A percentile compares a stretch with the other conserved stretches of the same genome.
Conservation (phyloP, 2,888 invertebrate genomes). For the Rutpela maculata region DNA sequence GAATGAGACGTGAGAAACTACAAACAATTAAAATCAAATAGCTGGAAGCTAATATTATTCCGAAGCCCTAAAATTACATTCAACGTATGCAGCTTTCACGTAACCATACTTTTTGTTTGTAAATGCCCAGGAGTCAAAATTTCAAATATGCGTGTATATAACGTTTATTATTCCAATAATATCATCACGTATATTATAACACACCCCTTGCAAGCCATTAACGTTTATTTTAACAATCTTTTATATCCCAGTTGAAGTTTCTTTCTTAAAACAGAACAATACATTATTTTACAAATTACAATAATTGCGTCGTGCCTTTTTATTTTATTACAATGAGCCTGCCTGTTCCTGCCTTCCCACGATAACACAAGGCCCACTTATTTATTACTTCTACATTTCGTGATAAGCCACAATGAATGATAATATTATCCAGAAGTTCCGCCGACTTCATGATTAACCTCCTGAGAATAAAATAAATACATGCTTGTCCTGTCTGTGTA, state of each 20-base stretch:
- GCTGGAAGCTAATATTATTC: neutral
- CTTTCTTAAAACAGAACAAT: neutral
- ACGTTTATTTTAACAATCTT: neutral
- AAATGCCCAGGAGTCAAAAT: slow-evolving; percentile 2
- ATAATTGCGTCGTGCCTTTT: slow-evolving; percentile 15
- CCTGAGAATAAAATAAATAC: neutral
- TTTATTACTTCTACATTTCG: slow-evolving; percentile 5
- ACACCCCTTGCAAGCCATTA: slow-evolving; percentile 7
- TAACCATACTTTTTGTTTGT: neutral
- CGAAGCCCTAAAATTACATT: neutral
- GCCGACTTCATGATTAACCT: slow-evolving; percentile 4
- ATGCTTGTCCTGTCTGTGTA: neutral
- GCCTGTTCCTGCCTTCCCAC: slow-evolving; percentile 8
- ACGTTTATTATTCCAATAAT: neutral
- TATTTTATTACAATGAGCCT: neutral
- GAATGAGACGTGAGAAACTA: neutral
- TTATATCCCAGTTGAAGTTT: slow-evolving; percentile 5
- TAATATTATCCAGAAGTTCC: slow-evolving; percentile 8
- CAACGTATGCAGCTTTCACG: neutral
- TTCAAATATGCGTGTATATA: neutral
- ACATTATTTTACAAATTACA: slow-evolving; percentile 12
- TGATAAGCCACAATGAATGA: slow-evolving; percentile 24
- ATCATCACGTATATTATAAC: neutral
- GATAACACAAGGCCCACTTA: slow-evolving; percentile 3
- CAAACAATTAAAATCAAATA: neutral